These are phyloP conservation scores for Colaptes auratus DNA, from an alignment of 2,113 vertebrate genomes.

Conservation along the genomic window DNA sequence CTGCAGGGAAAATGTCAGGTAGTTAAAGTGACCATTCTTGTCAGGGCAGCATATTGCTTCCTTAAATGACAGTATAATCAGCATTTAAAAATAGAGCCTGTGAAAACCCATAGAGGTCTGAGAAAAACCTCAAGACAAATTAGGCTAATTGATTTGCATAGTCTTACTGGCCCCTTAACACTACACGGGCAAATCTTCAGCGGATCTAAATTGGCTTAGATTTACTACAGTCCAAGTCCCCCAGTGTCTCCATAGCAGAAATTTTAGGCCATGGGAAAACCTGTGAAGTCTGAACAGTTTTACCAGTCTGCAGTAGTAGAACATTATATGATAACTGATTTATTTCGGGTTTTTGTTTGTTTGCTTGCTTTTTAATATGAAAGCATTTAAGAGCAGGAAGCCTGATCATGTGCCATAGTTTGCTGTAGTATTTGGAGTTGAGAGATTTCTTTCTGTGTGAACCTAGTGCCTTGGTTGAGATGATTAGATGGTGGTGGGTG, in stretches of 20 bases:
- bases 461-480: too few species aligned
- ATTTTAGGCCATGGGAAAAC: background rate
- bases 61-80: constrained; percentile 30
- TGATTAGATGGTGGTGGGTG: too few species aligned
- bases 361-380: background rate
- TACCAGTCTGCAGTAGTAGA: background rate
- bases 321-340: background rate
- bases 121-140: constrained; percentile 18
- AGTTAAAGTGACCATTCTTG: background rate
- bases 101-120: background rate
- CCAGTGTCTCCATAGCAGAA: background rate
- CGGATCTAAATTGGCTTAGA: background rate
- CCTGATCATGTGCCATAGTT: background rate
- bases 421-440: background rate
- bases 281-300: background rate
- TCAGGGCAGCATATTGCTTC: background rate
- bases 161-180: background rate
- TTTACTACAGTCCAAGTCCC: background rate
- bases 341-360: background rate
- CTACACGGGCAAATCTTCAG: background rate
- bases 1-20: background rate
- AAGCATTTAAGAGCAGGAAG: background rate
- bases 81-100: background rate
- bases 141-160: constrained; percentile 18
- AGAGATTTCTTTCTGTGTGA: background rate